phyloP scores from a whole-genome alignment of 2,113 vertebrate species.

The Notechis scutatus region DNA sequence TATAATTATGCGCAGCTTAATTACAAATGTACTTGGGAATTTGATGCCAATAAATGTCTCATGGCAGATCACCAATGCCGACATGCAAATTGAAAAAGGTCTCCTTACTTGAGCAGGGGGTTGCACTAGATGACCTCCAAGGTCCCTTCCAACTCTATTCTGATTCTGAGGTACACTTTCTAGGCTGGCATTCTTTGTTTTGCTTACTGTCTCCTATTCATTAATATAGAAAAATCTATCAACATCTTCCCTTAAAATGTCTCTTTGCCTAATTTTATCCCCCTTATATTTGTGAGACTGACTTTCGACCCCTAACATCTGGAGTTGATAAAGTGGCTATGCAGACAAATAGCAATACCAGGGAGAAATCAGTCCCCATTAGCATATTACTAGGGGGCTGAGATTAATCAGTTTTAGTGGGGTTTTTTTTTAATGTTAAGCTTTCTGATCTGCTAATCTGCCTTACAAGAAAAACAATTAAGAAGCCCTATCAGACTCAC shows the following conservation, averaged over 20 bases:
- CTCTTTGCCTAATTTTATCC: slow-evolving; percentile 16
- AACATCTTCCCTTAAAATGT: neutral
- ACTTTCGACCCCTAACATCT: slow-evolving; percentile 13
- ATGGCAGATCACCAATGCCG: neutral
- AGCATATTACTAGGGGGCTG: neutral
- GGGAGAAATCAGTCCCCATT: slow-evolving; percentile 14
- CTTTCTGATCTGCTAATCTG: slow-evolving; percentile 38
- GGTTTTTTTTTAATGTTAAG: slow-evolving; percentile 1
- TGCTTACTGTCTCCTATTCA: neutral
- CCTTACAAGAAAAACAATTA: slow-evolving; percentile 31
- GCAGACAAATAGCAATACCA: neutral
- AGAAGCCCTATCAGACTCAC: slow-evolving; percentile 15
- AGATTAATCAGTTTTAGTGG: slow-evolving; percentile 23
- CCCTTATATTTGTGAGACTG: neutral
- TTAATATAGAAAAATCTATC: neutral
- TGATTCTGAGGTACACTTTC: neutral
- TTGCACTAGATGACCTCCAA: too few species aligned
- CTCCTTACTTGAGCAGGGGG: too few species aligned
- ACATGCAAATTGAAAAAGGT: neutral
- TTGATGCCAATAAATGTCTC: neutral
- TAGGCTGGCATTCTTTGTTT: neutral
- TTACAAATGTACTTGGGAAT: neutral
- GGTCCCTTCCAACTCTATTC: neutral
- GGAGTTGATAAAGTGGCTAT: slow-evolving; percentile 16
- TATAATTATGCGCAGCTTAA: neutral